These are phyloP conservation scores for Platycnemis pennipes DNA, from an alignment of 2,888 invertebrate genomes.

Conservation along the genomic window DNA sequence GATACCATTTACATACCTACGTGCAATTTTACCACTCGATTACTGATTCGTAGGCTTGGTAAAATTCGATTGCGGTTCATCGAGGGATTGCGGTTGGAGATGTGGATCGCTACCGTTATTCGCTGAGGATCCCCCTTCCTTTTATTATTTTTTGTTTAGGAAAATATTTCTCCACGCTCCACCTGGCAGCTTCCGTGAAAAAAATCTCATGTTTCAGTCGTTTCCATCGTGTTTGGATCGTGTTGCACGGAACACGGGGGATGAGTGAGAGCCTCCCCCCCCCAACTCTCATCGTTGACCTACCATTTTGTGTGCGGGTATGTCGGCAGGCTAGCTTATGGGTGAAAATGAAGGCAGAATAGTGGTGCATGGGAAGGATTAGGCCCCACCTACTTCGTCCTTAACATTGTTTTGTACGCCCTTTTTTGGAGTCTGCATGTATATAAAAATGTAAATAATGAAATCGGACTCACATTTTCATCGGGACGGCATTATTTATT, in stretches of 20 bases:
- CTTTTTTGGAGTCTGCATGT: too few species aligned
- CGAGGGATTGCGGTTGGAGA: background rate
- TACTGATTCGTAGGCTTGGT: background rate
- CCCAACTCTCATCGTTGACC: too few species aligned
- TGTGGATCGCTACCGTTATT: background rate
- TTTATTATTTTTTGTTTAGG: background rate
- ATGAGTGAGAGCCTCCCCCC: background rate
- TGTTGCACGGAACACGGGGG: background rate
- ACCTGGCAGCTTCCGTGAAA: conserved; percentile 7
- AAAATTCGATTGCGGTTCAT: background rate
- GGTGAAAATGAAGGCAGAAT: too few species aligned
- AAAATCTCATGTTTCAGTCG: background rate
- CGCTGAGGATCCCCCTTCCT: background rate
- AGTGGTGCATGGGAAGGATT: too few species aligned
- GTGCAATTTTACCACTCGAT: background rate
- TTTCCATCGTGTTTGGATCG: background rate
- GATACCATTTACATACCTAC: background rate
- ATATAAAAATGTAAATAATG: too few species aligned
- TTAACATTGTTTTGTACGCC: too few species aligned
- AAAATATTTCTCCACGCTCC: conserved; percentile 13
- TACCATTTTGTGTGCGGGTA: too few species aligned
- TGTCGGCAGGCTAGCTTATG: too few species aligned
- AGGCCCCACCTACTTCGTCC: too few species aligned
- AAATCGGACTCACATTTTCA: too few species aligned
- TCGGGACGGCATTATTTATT: too few species aligned